Evolutionary conservation across 2,888 invertebrate genomes (phyloP).

Genomic region (Stomorhina lunata): DNA sequence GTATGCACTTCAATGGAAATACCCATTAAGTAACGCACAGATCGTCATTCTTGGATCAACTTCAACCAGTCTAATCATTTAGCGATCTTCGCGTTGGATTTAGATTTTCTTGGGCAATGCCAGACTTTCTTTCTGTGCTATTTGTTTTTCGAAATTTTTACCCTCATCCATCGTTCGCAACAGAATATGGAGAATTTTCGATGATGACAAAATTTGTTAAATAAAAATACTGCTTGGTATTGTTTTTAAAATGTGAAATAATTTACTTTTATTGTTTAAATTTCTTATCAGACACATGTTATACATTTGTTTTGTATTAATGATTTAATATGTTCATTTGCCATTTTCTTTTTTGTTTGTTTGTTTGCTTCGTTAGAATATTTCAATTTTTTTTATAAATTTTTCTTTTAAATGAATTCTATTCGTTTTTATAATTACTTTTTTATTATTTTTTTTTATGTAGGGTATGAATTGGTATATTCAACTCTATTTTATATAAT

Average conservation of each 20-base stretch:
- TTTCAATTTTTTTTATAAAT: constrained; percentile 30
- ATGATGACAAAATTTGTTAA: no score
- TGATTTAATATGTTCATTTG: constrained; percentile 33
- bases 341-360: not conserved
- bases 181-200: no score
- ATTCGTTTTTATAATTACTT: constrained; percentile 19
- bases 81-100: no score
- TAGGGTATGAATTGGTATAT: constrained; percentile 4
- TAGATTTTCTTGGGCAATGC: no score
- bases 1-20: no score
- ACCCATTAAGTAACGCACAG: no score
- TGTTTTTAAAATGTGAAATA: constrained; percentile 47
- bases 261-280: constrained; percentile 56
- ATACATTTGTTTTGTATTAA: constrained; percentile 36
- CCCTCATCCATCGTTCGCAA: no score
- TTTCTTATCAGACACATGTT: constrained; percentile 55
- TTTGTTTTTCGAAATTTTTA: no score
- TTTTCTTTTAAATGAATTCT: constrained; percentile 30
- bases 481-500: constrained; percentile 2
- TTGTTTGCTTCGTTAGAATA: constrained; percentile 32
- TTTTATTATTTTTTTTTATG: constrained; percentile 3
- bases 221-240: not conserved
- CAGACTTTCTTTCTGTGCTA: not conserved
- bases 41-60: no score
- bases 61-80: no score